phyloP scores from a whole-genome alignment of 2,797 vertebrate species.

The Cichlasoma orientale region DNA sequence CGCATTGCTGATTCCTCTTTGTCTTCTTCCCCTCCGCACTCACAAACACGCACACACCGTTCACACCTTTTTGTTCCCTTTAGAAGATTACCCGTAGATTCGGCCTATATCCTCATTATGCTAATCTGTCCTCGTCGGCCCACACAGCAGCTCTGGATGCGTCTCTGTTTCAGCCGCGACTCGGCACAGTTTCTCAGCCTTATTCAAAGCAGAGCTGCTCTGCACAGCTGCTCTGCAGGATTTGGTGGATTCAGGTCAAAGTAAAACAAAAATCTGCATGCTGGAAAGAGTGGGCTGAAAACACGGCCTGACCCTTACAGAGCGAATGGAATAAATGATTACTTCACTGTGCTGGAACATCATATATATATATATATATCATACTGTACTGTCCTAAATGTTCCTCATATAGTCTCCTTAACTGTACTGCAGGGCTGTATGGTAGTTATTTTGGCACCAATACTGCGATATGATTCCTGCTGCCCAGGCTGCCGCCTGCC shows the following conservation, averaged over 20 bases:
- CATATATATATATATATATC: no score
- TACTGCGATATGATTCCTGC: not conserved
- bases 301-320: not conserved
- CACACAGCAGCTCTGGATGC: conserved; percentile 37
- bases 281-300: not conserved
- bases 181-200: not conserved
- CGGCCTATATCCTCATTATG: conserved; percentile 31
- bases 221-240: conserved; percentile 12
- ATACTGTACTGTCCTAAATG: not conserved
- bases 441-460: not conserved
- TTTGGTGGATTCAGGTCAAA: not conserved
- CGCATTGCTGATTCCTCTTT: not conserved
- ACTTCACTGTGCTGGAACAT: not conserved
- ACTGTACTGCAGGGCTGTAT: not conserved
- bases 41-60: not conserved
- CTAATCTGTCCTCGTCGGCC: conserved; percentile 36
- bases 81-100: conserved; percentile 15
- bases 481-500: not conserved
- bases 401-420: not conserved
- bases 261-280: not conserved
- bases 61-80: conserved; percentile 1
- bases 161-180: not conserved
- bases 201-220: conserved; percentile 7
- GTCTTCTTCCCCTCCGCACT: not conserved
- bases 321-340: not conserved